Percentiles rank a stretch among this genome's conserved stretches.
Conservation (phyloP, 1,140 invertebrate species). For the Formica exsecta region DNA sequence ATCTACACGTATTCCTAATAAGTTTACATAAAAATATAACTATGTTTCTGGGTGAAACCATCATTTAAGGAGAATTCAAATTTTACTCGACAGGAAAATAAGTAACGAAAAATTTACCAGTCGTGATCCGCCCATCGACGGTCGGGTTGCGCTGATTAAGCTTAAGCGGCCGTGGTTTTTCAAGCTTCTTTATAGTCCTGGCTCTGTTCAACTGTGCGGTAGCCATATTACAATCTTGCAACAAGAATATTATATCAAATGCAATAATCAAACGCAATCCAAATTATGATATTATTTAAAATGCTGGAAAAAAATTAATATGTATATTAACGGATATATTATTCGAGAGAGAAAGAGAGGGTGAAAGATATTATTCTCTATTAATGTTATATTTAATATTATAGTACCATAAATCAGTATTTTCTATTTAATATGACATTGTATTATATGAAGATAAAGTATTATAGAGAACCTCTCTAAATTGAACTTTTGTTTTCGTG, state of each 20-base stretch:
- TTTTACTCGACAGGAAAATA: neutral
- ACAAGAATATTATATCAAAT: constrained; percentile 1
- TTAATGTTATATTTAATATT: too few relatives aligned
- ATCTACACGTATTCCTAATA: neutral
- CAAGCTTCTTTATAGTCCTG: constrained; percentile 90
- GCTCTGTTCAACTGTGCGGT: constrained; percentile 83
- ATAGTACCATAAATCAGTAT: too few relatives aligned
- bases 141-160: constrained; percentile 83
- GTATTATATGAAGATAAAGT: too few relatives aligned
- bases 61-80: neutral
- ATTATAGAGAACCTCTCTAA: too few relatives aligned
- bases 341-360: neutral
- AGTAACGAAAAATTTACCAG: constrained; percentile 74
- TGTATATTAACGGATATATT: neutral
- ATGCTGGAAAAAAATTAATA: neutral
- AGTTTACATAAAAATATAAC: neutral
- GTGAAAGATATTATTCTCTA: too few relatives aligned
- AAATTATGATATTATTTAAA: neutral
- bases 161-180: constrained; percentile 91
- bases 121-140: constrained; percentile 85
- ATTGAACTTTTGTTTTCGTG: neutral
- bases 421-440: too few relatives aligned
- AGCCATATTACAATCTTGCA: constrained; percentile 79
- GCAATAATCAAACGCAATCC: neutral
- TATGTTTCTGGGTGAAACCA: neutral